phyloP scores from a whole-genome alignment of 2,797 vertebrate genomes.

The Epinephelus coioides region DNA sequence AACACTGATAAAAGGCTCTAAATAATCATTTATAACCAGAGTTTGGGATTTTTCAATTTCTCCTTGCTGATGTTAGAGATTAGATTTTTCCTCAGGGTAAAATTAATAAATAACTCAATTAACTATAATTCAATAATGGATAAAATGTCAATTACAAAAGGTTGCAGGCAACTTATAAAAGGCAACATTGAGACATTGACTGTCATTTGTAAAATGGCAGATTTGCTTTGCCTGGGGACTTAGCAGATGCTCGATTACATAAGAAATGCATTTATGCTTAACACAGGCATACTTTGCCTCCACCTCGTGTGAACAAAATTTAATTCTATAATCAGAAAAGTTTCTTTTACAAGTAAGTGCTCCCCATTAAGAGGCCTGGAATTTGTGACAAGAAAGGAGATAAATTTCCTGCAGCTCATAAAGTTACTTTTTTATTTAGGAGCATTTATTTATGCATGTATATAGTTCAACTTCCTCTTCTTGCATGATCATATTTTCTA shows the following conservation, averaged over 20 bases:
- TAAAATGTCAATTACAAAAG: conserved; percentile 26
- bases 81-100: background rate
- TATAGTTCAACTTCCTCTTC: background rate
- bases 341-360: background rate
- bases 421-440: background rate
- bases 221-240: conserved; percentile 5
- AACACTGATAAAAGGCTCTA: background rate
- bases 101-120: conserved; percentile 10
- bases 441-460: conserved; percentile 5
- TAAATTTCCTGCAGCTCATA: conserved; percentile 7
- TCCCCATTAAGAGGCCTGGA: background rate
- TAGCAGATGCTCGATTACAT: conserved; percentile 18
- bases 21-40: background rate
- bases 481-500: background rate
- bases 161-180: conserved; percentile 20
- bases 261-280: conserved; percentile 6
- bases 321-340: background rate
- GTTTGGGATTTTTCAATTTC: background rate
- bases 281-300: background rate
- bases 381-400: conserved; percentile 4
- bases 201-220: conserved; percentile 18
- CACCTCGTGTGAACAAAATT: background rate
- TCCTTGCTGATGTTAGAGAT: background rate
- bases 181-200: conserved; percentile 3
- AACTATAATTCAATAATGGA: conserved; percentile 5